Conservation (phyloP, 2,888 invertebrate genomes). For the Alcis repandata region DNA sequence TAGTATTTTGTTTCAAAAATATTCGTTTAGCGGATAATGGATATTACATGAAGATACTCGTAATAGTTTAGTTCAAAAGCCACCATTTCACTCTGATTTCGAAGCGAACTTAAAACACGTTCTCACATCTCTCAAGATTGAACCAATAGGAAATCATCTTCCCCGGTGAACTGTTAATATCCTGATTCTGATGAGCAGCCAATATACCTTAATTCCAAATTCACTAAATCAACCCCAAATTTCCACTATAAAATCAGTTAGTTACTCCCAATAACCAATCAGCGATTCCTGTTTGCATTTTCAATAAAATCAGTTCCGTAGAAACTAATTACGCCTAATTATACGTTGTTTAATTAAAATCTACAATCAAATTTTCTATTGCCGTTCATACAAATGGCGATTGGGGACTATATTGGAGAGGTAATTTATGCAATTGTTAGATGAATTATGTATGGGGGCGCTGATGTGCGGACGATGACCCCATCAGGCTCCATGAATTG, state of each 20-base stretch:
- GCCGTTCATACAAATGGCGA: constrained; percentile 27
- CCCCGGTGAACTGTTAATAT: too few species aligned
- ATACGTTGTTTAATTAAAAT: constrained; percentile 30
- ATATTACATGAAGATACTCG: too few species aligned
- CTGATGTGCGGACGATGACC: constrained; percentile 5
- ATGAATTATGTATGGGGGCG: constrained; percentile 30
- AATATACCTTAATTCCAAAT: neutral
- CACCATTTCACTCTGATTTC: too few species aligned
- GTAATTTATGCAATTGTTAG: constrained; percentile 28
- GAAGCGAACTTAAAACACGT: too few species aligned
- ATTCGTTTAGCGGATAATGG: too few species aligned
- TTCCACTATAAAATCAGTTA: constrained; percentile 7
- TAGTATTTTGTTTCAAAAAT: too few species aligned
- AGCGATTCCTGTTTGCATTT: constrained; percentile 22
- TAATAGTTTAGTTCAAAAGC: too few species aligned
- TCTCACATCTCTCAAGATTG: too few species aligned
- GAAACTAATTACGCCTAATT: constrained; percentile 28
- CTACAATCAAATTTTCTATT: constrained; percentile 31
- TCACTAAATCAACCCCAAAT: neutral
- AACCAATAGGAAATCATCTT: too few species aligned
- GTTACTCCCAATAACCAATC: constrained; percentile 11
- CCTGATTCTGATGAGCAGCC: neutral
- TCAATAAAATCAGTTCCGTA: constrained; percentile 25
- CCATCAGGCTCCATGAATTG: neutral
- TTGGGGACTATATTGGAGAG: constrained; percentile 16